Evolutionary conservation across 2,888 invertebrate species (phyloP), one percentile per base, ranked within the genome.

Genomic region (Dusona sp.): DNA sequence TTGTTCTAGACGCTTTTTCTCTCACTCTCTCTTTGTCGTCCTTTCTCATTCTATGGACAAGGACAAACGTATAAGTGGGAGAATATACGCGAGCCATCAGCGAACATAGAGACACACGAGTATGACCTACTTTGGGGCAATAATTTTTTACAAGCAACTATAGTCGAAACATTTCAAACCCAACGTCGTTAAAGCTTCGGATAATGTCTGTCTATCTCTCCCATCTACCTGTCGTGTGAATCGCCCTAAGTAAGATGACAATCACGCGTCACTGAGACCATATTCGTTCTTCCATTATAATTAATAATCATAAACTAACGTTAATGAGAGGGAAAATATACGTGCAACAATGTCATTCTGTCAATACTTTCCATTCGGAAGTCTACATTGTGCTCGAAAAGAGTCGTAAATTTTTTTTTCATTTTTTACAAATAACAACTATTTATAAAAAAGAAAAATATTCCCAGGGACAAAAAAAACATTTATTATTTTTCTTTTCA

Each of bases 81-180:
- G 29, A 38, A 79, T 45, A 61, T 45, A 25, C 33, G 22, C 22
- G 57, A 74, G 82, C 9, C 64, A 64, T 51, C 33, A 61, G 78
- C 72, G 16, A 45, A 68, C 73, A 73, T 65, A 61, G 54, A 57
- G 70, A 72, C 48, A 75, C 79, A 83, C 85, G 82, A 85, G 82
- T 83, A 75, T 83, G 85, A 85, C 85, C 85, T 61, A 85, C 54
- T 85, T 85, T 48, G 19, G 3, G 73, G 75, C 33, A 65, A 85
- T 54, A 74, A 83, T 85, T 85, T 83, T 85, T 83, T 74, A 79
- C 68, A 45, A 82, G 74, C 85, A 74, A 61, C 25, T 78, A 25
- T 29, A 68, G 68, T 75, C 79, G 85, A 79, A 79, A 79, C 74
- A 70, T 85, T 54, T 64, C 33, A 68, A n/a, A 22, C 22, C 61